Percentiles rank a stretch among this genome's conserved stretches.
Conservation (phyloP, 1,140 invertebrate species). For the Metopolophium dirhodum region DNA sequence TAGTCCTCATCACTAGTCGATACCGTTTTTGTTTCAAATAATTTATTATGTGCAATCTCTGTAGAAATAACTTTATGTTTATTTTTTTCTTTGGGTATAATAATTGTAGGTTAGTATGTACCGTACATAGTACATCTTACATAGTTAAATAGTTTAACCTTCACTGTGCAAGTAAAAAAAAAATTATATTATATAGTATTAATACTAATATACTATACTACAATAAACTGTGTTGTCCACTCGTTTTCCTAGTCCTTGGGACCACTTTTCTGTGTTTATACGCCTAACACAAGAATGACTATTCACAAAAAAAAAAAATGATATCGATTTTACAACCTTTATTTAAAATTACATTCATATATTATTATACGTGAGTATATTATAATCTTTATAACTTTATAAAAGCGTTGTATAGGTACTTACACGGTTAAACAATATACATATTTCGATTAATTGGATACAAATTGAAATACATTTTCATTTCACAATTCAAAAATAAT, state of each 20-base stretch:
- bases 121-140: no score
- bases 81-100: no score
- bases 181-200: not conserved
- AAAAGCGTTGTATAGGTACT: not conserved
- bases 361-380: not conserved
- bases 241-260: not conserved
- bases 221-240: not conserved
- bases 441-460: not conserved
- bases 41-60: no score
- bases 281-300: not conserved
- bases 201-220: not conserved
- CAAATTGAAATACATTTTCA: not conserved
- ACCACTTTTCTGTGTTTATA: not conserved
- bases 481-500: no score
- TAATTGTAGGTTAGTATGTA: no score
- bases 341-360: not conserved
- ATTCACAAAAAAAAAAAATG: not conserved
- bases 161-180: not conserved
- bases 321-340: not conserved
- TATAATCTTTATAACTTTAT: not conserved
- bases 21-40: no score
- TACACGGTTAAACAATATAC: not conserved
- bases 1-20: no score
- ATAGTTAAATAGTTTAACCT: not conserved
- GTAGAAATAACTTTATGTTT: no score